These are phyloP conservation scores for Anguilla marmorata DNA, from an alignment of 2,797 vertebrate genomes.

Conservation along the genomic window DNA sequence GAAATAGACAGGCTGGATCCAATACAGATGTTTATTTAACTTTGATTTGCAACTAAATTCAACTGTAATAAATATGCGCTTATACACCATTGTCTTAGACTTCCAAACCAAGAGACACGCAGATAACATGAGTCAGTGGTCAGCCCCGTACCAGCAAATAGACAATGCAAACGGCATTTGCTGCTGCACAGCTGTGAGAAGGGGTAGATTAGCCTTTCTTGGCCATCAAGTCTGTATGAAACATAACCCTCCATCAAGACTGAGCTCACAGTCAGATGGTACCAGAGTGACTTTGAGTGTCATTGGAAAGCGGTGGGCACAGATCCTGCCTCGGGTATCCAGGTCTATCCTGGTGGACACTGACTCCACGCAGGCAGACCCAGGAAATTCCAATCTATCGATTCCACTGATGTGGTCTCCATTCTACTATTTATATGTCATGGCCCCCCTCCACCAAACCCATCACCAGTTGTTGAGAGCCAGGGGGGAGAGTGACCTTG, in stretches of 20 bases:
- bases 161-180: not conserved
- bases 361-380: not conserved
- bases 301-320: not conserved
- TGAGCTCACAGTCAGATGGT: not conserved
- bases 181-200: not conserved
- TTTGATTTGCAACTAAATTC: not conserved
- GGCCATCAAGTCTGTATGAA: not conserved
- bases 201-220: not conserved
- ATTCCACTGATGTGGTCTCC: not conserved
- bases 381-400: constrained; percentile 6
- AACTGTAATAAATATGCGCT: not conserved
- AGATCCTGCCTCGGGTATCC: not conserved
- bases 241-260: not conserved
- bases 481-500: not conserved
- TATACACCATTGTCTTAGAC: not conserved
- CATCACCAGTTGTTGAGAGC: not conserved
- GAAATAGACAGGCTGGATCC: not conserved
- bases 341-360: not conserved
- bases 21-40: not conserved
- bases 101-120: not conserved
- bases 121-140: not conserved
- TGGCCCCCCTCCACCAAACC: not conserved
- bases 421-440: constrained; percentile 3
- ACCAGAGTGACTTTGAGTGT: not conserved
- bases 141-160: not conserved